phyloP scores from a whole-genome alignment of 2,888 invertebrate species.

The Ligdia adustata region DNA sequence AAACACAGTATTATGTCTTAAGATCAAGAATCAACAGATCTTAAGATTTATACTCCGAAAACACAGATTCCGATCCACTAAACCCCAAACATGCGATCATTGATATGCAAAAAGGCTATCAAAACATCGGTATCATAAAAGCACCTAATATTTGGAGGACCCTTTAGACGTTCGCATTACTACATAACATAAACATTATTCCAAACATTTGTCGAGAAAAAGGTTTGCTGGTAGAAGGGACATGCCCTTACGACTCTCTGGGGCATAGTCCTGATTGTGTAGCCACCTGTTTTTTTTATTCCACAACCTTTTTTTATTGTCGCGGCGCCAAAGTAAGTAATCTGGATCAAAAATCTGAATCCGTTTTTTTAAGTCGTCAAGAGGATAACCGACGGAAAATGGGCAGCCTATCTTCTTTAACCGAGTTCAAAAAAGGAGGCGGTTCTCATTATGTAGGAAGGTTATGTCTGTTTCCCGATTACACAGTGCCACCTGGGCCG shows the following conservation, averaged over 20 bases:
- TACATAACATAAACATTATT: slow-evolving; percentile 33
- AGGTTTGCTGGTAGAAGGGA: slow-evolving; percentile 56
- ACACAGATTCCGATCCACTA: slow-evolving; percentile 2
- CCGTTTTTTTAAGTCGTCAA: slow-evolving; percentile 4
- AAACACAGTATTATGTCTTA: too few relatives aligned
- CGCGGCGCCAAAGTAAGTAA: slow-evolving; percentile 40
- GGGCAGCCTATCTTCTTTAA: too few relatives aligned
- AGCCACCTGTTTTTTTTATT: slow-evolving; percentile 59
- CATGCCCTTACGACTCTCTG: slow-evolving; percentile 56
- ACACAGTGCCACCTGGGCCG: too few relatives aligned
- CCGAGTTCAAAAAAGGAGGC: too few relatives aligned
- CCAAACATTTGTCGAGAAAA: slow-evolving; percentile 47
- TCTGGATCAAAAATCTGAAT: slow-evolving; percentile 30
- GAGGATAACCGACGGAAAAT: too few relatives aligned
- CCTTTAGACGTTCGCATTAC: slow-evolving; percentile 19
- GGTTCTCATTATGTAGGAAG: too few relatives aligned
- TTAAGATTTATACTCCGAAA: neutral
- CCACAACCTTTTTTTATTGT: slow-evolving; percentile 55
- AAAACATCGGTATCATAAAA: slow-evolving; percentile 35
- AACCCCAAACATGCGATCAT: slow-evolving; percentile 15
- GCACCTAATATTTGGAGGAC: slow-evolving; percentile 32
- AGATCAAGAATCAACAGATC: neutral
- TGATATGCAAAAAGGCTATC: slow-evolving; percentile 32
- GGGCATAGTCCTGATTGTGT: slow-evolving; percentile 55
- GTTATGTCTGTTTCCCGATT: too few relatives aligned